These are phyloP conservation scores for Decapterus maruadsi DNA, from an alignment of 2,797 vertebrate genomes.

Conservation along the genomic window DNA sequence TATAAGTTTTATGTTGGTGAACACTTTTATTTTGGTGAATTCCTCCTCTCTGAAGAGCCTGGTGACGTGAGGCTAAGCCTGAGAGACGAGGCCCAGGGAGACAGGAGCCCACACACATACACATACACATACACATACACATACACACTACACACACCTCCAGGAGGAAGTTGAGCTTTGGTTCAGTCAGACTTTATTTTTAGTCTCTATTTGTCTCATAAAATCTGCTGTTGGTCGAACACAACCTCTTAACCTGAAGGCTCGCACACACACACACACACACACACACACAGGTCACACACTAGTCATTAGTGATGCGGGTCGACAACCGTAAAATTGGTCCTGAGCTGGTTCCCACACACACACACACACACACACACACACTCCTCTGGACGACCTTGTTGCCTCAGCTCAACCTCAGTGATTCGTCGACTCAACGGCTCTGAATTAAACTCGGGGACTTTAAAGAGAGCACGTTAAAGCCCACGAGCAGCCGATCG, in stretches of 20 bases:
- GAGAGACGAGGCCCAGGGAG: not conserved
- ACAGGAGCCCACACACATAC: not conserved
- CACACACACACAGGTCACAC: conserved; percentile 37
- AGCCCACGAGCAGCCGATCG: not conserved
- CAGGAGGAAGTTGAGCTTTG: not conserved
- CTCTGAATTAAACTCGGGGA: conserved; percentile 26
- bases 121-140: too few species aligned
- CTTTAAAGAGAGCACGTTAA: conserved; percentile 8
- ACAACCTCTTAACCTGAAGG: conserved; percentile 6
- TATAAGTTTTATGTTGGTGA: too few species aligned
- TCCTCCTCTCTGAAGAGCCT: too few species aligned
- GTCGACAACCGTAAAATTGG: conserved; percentile 49
- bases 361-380: not conserved
- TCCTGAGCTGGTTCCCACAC: conserved; percentile 17
- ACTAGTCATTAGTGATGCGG: conserved; percentile 42
- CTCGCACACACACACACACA: conserved; percentile 14
- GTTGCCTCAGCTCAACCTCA: conserved; percentile 16
- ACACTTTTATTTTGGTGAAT: too few species aligned
- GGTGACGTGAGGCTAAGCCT: not conserved
- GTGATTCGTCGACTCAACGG: conserved; percentile 1
- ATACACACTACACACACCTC: too few species aligned
- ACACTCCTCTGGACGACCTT: conserved; percentile 2
- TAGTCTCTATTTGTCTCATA: not conserved
- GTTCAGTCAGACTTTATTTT: not conserved
- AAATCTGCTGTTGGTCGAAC: conserved; percentile 14